These are phyloP conservation scores for Chloroclystis v-ata DNA, from an alignment of 2,888 invertebrate genomes.

Conservation along the genomic window DNA sequence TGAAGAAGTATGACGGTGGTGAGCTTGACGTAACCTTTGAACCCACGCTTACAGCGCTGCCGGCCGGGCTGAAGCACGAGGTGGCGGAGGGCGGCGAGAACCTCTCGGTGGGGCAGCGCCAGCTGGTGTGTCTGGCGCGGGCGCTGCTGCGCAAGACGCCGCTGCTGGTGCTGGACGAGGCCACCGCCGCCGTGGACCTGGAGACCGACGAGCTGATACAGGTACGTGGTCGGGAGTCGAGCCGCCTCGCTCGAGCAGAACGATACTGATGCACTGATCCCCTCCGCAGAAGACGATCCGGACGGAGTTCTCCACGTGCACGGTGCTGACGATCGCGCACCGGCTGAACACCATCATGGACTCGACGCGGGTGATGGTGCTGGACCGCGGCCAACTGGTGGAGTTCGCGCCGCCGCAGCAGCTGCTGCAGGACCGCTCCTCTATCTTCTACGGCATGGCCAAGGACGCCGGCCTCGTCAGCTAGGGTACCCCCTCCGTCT, in stretches of 20 bases:
- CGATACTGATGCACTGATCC: background rate
- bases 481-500: conserved; percentile 52
- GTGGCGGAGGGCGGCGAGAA: conserved; percentile 96
- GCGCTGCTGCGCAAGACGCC: conserved; percentile 91
- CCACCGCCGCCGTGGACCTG: conserved; percentile 93
- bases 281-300: conserved; percentile 87
- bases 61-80: conserved; percentile 88
- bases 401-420: conserved; percentile 87
- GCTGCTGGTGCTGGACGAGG: conserved; percentile 90
- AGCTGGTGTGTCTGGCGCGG: conserved; percentile 90
- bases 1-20: no score
- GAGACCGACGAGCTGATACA: conserved; percentile 94
- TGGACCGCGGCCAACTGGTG: conserved; percentile 85
- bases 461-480: conserved; percentile 88
- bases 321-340: conserved; percentile 95
- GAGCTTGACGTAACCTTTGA: no score
- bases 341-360: conserved; percentile 95
- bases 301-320: conserved; percentile 90
- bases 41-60: conserved; percentile 78
- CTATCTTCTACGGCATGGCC: conserved; percentile 87
- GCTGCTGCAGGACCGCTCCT: conserved; percentile 70
- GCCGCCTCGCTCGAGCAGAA: background rate
- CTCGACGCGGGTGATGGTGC: conserved; percentile 89
- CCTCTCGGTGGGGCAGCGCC: conserved; percentile 92
- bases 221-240: conserved; percentile 43